A percentile compares a stretch with the other conserved stretches of the same genome.
These are phyloP conservation scores for Heteromurus nitidus DNA, from an alignment of 2,888 invertebrate species.

Conservation along the genomic window DNA sequence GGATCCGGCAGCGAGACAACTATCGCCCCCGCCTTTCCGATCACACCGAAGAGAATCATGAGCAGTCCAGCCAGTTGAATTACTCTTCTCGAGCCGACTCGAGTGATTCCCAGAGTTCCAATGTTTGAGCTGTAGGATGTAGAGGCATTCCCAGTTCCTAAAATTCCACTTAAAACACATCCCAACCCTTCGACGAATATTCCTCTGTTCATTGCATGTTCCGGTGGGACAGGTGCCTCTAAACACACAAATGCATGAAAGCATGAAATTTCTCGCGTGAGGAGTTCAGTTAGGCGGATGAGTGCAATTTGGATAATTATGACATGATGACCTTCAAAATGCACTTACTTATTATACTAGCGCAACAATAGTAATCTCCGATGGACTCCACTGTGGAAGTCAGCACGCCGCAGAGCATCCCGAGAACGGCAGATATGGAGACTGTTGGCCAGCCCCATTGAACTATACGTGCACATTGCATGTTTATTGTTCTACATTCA, in stretches of 20 bases:
- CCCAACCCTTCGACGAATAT: slow-evolving; percentile 89
- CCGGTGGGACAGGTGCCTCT: slow-evolving; percentile 87
- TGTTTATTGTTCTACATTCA: background rate
- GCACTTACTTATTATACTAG: slow-evolving; percentile 77
- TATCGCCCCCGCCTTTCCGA: slow-evolving; percentile 86
- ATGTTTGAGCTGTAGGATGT: slow-evolving; percentile 94
- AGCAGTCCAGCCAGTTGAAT: slow-evolving; percentile 85
- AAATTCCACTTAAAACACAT: slow-evolving; percentile 88
- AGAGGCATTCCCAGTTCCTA: slow-evolving; percentile 91
- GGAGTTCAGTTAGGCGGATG: too few species aligned
- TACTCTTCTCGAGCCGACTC: slow-evolving; percentile 87
- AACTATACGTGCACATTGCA: slow-evolving; percentile 78
- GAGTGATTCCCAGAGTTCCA: slow-evolving; percentile 90
- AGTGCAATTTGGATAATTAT: too few species aligned
- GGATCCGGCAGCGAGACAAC: slow-evolving; percentile 81
- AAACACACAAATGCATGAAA: too few species aligned
- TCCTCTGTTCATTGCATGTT: slow-evolving; percentile 91
- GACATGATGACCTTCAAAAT: background rate
- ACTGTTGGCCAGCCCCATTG: slow-evolving; percentile 87
- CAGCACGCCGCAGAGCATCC: slow-evolving; percentile 86
- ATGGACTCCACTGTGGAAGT: slow-evolving; percentile 89
- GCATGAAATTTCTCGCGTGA: too few species aligned
- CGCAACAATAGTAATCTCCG: slow-evolving; percentile 94
- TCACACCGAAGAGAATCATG: slow-evolving; percentile 85
- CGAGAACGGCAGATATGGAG: slow-evolving; percentile 82